Conservation (phyloP, 2,888 invertebrate genomes). For the Dorcus hopei region DNA sequence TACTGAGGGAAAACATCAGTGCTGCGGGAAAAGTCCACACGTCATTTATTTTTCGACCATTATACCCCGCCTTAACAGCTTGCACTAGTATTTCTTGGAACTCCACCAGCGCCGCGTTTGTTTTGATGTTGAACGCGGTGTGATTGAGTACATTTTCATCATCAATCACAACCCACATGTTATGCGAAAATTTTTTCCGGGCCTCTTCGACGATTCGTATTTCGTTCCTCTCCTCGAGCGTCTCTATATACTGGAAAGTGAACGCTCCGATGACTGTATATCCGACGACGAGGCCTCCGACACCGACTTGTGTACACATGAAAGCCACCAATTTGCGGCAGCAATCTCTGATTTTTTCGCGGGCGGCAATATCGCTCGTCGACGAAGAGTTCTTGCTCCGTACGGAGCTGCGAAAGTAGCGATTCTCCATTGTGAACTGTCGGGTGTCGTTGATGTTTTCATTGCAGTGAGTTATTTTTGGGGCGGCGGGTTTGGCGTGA, state of each 20-base stretch:
- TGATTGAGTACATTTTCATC: conserved; percentile 65
- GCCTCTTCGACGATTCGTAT: conserved; percentile 53
- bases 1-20: conserved; percentile 82
- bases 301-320: conserved; percentile 91
- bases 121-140: conserved; percentile 59
- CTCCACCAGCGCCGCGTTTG: conserved; percentile 58
- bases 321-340: conserved; percentile 83
- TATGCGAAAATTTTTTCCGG: conserved; percentile 58
- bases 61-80: conserved; percentile 69
- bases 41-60: conserved; percentile 64
- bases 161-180: conserved; percentile 66
- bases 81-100: conserved; percentile 69
- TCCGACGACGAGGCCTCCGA: conserved; percentile 81
- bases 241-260: conserved; percentile 76
- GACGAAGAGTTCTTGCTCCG: conserved; percentile 55
- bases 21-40: conserved; percentile 87
- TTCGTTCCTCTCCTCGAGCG: conserved; percentile 50
- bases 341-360: conserved; percentile 79
- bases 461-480: not conserved
- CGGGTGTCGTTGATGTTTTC: not conserved
- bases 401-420: conserved; percentile 30
- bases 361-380: conserved; percentile 64
- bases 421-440: conserved; percentile 19
- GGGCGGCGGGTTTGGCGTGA: not conserved
- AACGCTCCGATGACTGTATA: conserved; percentile 84